Conservation (phyloP, 1,140 invertebrate genomes). For the Drosophila nebulosa region DNA sequence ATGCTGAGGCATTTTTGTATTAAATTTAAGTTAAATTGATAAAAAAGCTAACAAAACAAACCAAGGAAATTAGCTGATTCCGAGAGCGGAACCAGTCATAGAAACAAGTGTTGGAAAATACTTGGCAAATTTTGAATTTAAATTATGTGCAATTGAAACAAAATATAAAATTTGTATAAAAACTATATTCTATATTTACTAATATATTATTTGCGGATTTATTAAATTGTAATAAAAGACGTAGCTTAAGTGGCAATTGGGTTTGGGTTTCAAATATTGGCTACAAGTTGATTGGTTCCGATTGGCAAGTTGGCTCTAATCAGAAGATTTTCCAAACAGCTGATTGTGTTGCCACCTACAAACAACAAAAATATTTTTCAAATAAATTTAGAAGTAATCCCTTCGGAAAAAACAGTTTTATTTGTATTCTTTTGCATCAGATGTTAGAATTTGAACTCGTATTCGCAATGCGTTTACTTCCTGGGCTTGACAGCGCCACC, state of each 20-base stretch:
- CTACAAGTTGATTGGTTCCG: too few relatives aligned
- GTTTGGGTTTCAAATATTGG: too few relatives aligned
- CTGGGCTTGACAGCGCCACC: constrained; percentile 37
- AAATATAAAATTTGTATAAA: too few relatives aligned
- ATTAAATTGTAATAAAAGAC: too few relatives aligned
- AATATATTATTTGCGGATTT: too few relatives aligned
- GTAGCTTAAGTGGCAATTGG: too few relatives aligned
- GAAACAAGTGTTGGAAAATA: not conserved
- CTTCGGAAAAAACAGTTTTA: constrained; percentile 30
- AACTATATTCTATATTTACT: too few relatives aligned
- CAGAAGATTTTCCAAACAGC: not conserved
- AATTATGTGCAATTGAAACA: not conserved
- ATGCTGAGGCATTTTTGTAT: constrained; percentile 25
- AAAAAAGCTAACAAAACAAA: not conserved
- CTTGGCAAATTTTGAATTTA: not conserved
- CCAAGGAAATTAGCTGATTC: not conserved
- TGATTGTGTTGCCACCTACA: not conserved
- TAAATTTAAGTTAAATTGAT: not conserved
- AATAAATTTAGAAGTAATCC: constrained; percentile 1
- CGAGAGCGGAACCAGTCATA: not conserved
- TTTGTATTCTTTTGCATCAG: constrained; percentile 41
- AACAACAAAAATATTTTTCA: not conserved
- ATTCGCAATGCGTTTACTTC: constrained; percentile 31
- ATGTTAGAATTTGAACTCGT: constrained; percentile 15
- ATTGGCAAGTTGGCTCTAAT: not conserved